Evolutionary conservation across 2,888 invertebrate genomes (phyloP), one percentile per base, ranked within the genome.

Genomic region (Orchesellides sinensis): DNA sequence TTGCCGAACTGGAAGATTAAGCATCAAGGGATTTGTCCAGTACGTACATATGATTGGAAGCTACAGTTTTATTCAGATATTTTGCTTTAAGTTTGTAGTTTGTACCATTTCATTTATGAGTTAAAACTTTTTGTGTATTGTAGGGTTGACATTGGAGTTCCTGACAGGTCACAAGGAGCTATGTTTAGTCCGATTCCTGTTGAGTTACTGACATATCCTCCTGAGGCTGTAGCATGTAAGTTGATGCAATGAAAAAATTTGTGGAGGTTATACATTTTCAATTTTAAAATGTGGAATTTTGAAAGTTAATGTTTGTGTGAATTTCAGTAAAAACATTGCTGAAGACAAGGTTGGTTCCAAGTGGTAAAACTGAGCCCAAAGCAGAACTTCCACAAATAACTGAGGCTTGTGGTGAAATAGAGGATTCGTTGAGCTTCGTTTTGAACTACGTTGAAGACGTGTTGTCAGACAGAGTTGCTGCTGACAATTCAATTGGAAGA

Each of bases 131-230:
- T n/a, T n/a, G n/a, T n/a, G n/a, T n/a, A n/a, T n/a, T n/a, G 25
- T 87, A 92, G 98, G 90, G 96, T 97, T 12, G 93, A 95, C 84
- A 93, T 98, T 83, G 99, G 99, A 54, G 97, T 99, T 56, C 99
- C 98, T 59, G 95, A 94, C 85, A 97, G 97, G 85, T 96, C 96
- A 90, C 94, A 94, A 89, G 98, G 98, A 84, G 95, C 95, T 90
- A 96, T 98, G 98, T 99, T 99, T 91, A 98, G 98, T 0, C 97
- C 98, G 27, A 95, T 98, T 45, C 95, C 95, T 87, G 96, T 98
- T 8, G 95, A 96, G 89, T 93, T 98, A 78, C 93, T 93, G 14
- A 95, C 95, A 89, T 98, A 98, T 90, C 96, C 97, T 89, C 97
- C 99, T 0, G 99, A 99, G 90, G 90, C 92, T 86, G 92, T 93